Base-by-base conservation (phyloP, 2,888 invertebrate genomes). In the Drosophila antonietae region DNA sequence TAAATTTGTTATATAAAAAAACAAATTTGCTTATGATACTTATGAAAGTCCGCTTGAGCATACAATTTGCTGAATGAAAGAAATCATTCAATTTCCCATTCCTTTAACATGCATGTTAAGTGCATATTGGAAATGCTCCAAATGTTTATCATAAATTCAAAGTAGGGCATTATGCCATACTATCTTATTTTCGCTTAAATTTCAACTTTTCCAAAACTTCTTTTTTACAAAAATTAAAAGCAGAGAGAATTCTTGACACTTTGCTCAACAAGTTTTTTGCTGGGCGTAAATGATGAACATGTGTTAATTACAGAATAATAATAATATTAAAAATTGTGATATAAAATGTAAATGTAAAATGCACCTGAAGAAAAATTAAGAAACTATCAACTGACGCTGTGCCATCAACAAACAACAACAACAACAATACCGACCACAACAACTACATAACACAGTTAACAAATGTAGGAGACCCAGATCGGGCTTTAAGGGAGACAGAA, bases 311-410 rank as follows among this genome's bases (percentile, higher is more conserved):
- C 63, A 81, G 66, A 61, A 83, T 68, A 70, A 83, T 68, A 70
- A 83, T 77, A 80, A 78, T 69, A 68, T 82, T 81, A 76, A 8
- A 61, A 69, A 79, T 75, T 74, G 82, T 64, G 74, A 75, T 31
- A 60, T 68, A 68, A 81, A 84, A 89, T 84, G 84, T 89, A 89
- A 89, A 86, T 86, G 89, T 88, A 84, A 84, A 86, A 83, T 83
- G 76, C 89, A 85, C 84, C 88, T 88, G 85, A 80, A 76, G 72
- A 89, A 31, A 47, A 52, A 47, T 15, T 53, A 53, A 23, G 53
- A 37, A 84, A 88, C 89, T 84, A 89, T 86, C 76, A 88, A 85
- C 72, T 75, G 81, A 83, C 83, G 83, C 88, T 89, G 86, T 86
- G 86, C 86, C 86, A 86, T 86, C 68, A 85, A 75, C 72, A 88